Conservation (phyloP, 2,888 invertebrate genomes). For the Yponomeuta cagnagella region DNA sequence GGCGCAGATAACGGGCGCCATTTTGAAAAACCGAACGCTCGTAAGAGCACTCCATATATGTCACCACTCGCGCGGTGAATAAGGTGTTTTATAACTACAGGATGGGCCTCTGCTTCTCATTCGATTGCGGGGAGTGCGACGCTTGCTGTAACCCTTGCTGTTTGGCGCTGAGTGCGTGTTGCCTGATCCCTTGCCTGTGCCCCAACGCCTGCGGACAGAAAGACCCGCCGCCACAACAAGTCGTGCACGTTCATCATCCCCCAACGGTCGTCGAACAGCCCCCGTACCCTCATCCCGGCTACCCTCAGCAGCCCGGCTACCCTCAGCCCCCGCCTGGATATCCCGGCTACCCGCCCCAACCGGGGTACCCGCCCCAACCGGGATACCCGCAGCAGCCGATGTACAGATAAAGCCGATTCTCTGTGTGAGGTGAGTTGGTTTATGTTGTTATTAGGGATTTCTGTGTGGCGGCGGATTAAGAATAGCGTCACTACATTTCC, state of each 20-base stretch:
- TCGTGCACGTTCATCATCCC: conserved; percentile 53
- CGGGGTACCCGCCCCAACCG: conserved; percentile 43
- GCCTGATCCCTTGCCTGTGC: conserved; percentile 60
- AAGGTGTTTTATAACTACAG: conserved; percentile 21
- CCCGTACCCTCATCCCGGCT: conserved; percentile 13
- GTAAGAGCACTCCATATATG: neutral
- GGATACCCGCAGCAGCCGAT: conserved; percentile 33
- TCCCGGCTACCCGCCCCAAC: conserved; percentile 31
- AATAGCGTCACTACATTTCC: too few relatives aligned
- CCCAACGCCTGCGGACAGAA: conserved; percentile 67
- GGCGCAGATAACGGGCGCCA: neutral
- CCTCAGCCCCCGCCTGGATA: conserved; percentile 29
- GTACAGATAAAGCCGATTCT: conserved; percentile 41
- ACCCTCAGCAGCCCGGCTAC: conserved; percentile 28
- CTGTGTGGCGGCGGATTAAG: too few relatives aligned
- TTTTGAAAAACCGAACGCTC: conserved; percentile 1
- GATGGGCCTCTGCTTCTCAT: conserved; percentile 64
- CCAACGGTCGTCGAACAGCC: conserved; percentile 43
- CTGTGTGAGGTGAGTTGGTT: conserved; percentile 32
- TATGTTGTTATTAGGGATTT: too few relatives aligned
- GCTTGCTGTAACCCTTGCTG: conserved; percentile 63
- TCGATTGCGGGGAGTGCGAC: conserved; percentile 63
- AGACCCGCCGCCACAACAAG: conserved; percentile 46
- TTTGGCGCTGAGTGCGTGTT: conserved; percentile 60
- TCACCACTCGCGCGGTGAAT: neutral